Evolutionary conservation across 2,797 vertebrate genomes (phyloP).

Genomic region (Pseudopleuronectes americanus): DNA sequence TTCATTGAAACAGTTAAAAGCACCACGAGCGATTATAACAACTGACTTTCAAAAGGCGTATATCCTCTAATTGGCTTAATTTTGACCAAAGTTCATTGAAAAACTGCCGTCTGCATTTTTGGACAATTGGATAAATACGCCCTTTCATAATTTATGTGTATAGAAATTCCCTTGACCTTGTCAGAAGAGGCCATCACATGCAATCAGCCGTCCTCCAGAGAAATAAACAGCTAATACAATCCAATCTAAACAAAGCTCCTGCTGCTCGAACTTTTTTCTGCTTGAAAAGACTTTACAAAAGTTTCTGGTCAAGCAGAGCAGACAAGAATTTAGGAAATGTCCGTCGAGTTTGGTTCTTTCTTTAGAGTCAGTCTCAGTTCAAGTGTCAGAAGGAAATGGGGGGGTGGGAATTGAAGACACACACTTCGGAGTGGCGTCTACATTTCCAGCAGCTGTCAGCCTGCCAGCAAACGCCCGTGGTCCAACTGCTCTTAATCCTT

Average conservation of each 20-base stretch:
- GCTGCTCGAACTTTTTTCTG: too few species aligned
- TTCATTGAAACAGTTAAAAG: too few species aligned
- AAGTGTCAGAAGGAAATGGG: slow-evolving; percentile 8
- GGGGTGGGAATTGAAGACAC: slow-evolving; percentile 44
- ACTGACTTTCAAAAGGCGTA: too few species aligned
- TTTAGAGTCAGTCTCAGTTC: neutral
- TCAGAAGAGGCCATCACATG: neutral
- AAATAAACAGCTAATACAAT: too few species aligned
- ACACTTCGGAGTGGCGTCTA: slow-evolving; percentile 30
- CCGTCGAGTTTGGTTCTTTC: slow-evolving; percentile 12
- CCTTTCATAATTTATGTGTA: neutral
- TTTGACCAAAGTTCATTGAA: too few species aligned
- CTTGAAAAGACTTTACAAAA: neutral
- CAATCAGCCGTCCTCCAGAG: too few species aligned
- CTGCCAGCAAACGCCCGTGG: slow-evolving; percentile 5
- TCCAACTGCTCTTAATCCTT: slow-evolving; percentile 17
- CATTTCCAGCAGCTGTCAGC: slow-evolving; percentile 38
- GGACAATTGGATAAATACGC: too few species aligned
- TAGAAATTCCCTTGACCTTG: neutral
- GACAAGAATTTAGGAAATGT: neutral
- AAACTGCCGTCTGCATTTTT: too few species aligned
- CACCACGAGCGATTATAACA: too few species aligned
- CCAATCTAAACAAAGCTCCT: too few species aligned
- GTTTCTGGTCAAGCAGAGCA: too few species aligned
- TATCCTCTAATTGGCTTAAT: too few species aligned